Base-by-base conservation (phyloP, 2,113 vertebrate species). In the Lagenorhynchus albirostris region DNA sequence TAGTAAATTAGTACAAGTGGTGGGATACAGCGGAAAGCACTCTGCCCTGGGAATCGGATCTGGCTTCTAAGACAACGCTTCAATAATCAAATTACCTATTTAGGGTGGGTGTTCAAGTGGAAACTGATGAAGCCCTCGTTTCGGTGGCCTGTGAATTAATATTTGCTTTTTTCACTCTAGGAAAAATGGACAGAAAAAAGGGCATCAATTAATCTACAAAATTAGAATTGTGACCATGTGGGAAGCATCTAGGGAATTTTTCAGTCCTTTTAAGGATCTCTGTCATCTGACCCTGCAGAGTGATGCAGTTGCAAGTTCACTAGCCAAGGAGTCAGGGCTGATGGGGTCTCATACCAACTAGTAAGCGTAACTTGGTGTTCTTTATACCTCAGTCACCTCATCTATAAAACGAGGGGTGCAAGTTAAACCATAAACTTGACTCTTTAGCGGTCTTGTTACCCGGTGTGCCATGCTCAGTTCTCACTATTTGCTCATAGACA, bases 161-260 rank as follows among this genome's bases (percentile, higher is more conserved):
- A 73, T 79, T 92, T 93, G n/a, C 14, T 95, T 81, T 41, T 94
- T 86, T 92, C 41, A 68, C 60, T 88, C 85, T 79, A 82, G 79
- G 47, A 76, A 91, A 86, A 70, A 68, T 3, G 17, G 20, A 31
- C 41, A 63, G 38, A 36, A 74, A 38, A 85, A 83, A 63, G 9
- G 17, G 17, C 12, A 71, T 38, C 41, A 50, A 47, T 80, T 90
- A 67, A 41, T 55, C 18, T 65, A 87, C 17, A 60, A 77, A 82
- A 58, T 44, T 71, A 71, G 74, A 92, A 96, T 50, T 67, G 62
- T 74, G 31, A 74, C 41, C 70, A 58, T 20, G 47, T 53, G 31
- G 18, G n/a, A 74, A 53, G 47, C 53, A 31, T 83, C 55, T 25
- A n/a, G 53, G 44, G 50, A 71, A 74, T 73, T 81, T 92, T 50